phyloP scores from a whole-genome alignment of 2,888 invertebrate species.

The Argyresthia albistria region DNA sequence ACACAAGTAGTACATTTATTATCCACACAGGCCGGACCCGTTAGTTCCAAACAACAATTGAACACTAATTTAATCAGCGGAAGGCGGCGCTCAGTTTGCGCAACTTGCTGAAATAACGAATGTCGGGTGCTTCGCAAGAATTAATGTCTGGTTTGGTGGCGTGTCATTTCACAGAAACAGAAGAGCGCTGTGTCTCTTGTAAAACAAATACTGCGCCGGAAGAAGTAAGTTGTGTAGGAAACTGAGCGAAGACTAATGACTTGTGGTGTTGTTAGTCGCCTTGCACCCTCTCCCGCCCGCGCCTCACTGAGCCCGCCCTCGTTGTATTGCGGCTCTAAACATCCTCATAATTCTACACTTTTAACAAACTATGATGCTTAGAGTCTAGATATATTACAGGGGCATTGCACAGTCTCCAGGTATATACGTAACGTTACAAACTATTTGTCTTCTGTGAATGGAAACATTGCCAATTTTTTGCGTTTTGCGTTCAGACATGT shows the following conservation, averaged over 20 bases:
- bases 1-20: too few relatives aligned
- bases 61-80: too few relatives aligned
- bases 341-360: slow-evolving; percentile 1
- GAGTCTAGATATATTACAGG: background rate
- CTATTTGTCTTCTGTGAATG: too few relatives aligned
- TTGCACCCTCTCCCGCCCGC: background rate
- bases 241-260: slow-evolving; percentile 5
- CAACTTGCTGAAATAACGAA: background rate
- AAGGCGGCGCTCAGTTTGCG: too few relatives aligned
- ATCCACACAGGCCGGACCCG: too few relatives aligned
- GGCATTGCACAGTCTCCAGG: too few relatives aligned
- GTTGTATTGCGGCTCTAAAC: background rate
- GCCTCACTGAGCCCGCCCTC: background rate
- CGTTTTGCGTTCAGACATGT: too few relatives aligned
- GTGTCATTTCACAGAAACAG: slow-evolving; percentile 4
- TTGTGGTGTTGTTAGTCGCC: slow-evolving; percentile 4
- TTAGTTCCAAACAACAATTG: too few relatives aligned
- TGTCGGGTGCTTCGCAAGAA: slow-evolving; percentile 1
- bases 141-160: slow-evolving; percentile 1
- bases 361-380: background rate
- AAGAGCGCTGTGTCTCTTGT: background rate
- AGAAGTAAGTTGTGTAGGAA: slow-evolving; percentile 2
- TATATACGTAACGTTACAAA: too few relatives aligned
- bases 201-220: slow-evolving; percentile 3
- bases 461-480: too few relatives aligned